phyloP scores from a whole-genome alignment of 1,140 invertebrate species.

The Euschistus heros region DNA sequence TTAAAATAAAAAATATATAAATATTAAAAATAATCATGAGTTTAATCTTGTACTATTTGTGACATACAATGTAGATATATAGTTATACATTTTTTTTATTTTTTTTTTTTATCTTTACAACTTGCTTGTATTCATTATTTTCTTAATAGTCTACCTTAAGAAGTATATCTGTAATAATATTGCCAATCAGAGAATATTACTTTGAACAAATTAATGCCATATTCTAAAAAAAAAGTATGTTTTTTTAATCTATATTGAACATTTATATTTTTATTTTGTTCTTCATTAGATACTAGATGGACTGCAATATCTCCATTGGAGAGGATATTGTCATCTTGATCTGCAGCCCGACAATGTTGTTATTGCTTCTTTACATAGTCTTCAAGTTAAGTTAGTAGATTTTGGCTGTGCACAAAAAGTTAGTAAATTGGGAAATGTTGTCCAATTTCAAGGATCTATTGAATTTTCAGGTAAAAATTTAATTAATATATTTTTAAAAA shows the following conservation, averaged over 20 bases:
- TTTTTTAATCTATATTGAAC: too few species aligned
- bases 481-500: too few species aligned
- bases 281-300: slow-evolving; percentile 60
- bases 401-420: slow-evolving; percentile 75
- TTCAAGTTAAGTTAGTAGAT: slow-evolving; percentile 86
- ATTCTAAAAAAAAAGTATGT: too few species aligned
- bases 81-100: slow-evolving; percentile 6
- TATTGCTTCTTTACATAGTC: slow-evolving; percentile 72
- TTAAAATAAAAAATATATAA: too few species aligned
- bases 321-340: slow-evolving; percentile 83
- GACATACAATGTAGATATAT: too few species aligned
- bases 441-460: slow-evolving; percentile 51
- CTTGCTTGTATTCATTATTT: neutral
- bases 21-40: too few species aligned
- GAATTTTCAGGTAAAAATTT: slow-evolving; percentile 54
- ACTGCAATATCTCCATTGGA: slow-evolving; percentile 85
- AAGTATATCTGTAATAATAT: neutral
- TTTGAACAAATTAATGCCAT: too few species aligned
- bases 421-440: slow-evolving; percentile 61
- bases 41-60: too few species aligned
- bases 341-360: slow-evolving; percentile 95
- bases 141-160: neutral
- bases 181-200: neutral
- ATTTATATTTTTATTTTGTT: too few species aligned
- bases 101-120: neutral